Evolutionary conservation across 2,113 vertebrate genomes (phyloP).

Genomic region (Rattus rattus): DNA sequence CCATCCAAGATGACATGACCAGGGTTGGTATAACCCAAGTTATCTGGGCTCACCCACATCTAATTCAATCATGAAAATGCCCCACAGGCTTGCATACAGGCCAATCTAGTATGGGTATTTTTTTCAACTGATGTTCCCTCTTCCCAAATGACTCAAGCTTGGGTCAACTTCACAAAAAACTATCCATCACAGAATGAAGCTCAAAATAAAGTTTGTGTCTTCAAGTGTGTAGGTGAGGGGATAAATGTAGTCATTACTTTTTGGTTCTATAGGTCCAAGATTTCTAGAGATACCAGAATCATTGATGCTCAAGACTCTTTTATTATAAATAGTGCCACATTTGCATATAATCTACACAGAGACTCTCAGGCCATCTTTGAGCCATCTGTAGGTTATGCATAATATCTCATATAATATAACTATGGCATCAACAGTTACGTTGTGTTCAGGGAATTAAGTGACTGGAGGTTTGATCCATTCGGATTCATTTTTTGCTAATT

Average conservation of each 20-base stretch:
- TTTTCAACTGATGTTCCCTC: not conserved
- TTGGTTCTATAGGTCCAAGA: not conserved
- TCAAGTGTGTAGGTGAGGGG: not conserved
- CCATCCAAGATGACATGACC: not conserved
- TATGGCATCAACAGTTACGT: not conserved
- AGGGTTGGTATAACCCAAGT: not conserved
- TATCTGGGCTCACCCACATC: not conserved
- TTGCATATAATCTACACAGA: not conserved
- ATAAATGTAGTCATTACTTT: not conserved
- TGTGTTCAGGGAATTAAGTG: not conserved
- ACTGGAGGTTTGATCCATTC: not conserved
- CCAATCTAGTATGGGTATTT: not conserved
- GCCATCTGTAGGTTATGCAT: not conserved
- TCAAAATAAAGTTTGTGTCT: constrained; percentile 34
- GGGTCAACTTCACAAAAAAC: not conserved
- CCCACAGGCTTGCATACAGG: not conserved
- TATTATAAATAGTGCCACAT: not conserved
- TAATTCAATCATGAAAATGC: not conserved
- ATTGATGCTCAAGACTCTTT: not conserved
- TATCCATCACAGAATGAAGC: not conserved
- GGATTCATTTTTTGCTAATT: not conserved
- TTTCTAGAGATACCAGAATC: not conserved
- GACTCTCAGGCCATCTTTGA: not conserved
- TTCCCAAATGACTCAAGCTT: not conserved
- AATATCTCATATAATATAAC: not conserved